Conservation (phyloP, 1,140 invertebrate genomes). For the Agrypnia vestita region DNA sequence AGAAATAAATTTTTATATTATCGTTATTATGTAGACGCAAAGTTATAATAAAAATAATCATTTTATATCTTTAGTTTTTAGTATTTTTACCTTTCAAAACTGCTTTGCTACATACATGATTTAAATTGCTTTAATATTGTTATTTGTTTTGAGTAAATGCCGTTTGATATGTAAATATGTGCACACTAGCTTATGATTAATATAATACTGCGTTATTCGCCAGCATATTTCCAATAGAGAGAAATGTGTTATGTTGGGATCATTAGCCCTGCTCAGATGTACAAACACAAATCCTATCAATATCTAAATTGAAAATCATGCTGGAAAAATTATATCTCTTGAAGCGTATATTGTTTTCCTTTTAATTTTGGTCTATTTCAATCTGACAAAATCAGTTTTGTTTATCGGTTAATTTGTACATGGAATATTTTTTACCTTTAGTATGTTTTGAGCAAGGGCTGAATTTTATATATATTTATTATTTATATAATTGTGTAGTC, state of each 20-base stretch:
- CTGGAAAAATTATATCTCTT: too few species aligned
- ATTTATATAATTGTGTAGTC: constrained; percentile 68
- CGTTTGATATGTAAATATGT: constrained; percentile 56
- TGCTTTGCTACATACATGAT: constrained; percentile 36
- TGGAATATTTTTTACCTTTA: background rate
- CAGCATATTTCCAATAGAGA: constrained; percentile 43
- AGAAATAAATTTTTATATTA: constrained; percentile 41
- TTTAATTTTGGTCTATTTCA: constrained; percentile 40
- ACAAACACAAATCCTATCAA: background rate
- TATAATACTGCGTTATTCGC: constrained; percentile 47
- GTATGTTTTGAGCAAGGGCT: constrained; percentile 22
- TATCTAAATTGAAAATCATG: constrained; percentile 1
- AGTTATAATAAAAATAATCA: constrained; percentile 40
- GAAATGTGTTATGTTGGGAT: constrained; percentile 31
- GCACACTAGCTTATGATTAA: constrained; percentile 48
- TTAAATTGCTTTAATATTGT: constrained; percentile 41
- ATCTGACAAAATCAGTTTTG: constrained; percentile 8
- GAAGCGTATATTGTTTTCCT: background rate
- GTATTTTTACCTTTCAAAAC: constrained; percentile 45
- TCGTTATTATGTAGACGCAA: constrained; percentile 39
- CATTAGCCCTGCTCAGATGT: constrained; percentile 37
- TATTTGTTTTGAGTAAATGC: constrained; percentile 48
- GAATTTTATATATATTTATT: constrained; percentile 57
- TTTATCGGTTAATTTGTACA: background rate
- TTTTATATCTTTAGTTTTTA: constrained; percentile 48